Conservation (phyloP, 2,888 invertebrate genomes). For the Digitonthophagus gazella region DNA sequence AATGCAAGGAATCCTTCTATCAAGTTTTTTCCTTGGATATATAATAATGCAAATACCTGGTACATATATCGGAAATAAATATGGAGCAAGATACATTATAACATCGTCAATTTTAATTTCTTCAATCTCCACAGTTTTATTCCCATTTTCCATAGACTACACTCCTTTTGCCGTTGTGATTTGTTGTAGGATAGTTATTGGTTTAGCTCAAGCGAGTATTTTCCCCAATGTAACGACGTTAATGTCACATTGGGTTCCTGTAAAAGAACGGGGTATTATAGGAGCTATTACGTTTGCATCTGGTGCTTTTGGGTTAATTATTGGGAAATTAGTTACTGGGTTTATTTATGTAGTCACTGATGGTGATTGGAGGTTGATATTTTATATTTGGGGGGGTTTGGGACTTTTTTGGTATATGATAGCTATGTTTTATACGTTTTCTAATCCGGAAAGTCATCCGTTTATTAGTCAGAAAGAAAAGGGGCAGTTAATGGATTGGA, state of each 20-base stretch:
- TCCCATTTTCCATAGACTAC: constrained; percentile 65
- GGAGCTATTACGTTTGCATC: constrained; percentile 32
- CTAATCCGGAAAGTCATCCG: constrained; percentile 69
- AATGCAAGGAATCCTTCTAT: constrained; percentile 70
- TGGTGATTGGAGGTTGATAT: constrained; percentile 58
- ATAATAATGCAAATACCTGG: constrained; percentile 77
- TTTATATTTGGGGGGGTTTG: constrained; percentile 57
- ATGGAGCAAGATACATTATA: constrained; percentile 77
- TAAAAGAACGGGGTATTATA: constrained; percentile 29
- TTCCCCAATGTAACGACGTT: constrained; percentile 30
- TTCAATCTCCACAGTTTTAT: constrained; percentile 71
- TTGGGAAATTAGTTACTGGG: constrained; percentile 57
- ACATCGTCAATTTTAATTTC: constrained; percentile 74
- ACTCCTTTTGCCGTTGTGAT: constrained; percentile 57
- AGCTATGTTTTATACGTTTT: constrained; percentile 48
- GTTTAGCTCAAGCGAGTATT: constrained; percentile 20
- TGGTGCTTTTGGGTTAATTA: constrained; percentile 50
- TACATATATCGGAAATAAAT: constrained; percentile 69
- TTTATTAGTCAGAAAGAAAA: constrained; percentile 71
- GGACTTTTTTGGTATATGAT: constrained; percentile 57
- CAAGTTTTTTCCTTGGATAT: constrained; percentile 82
- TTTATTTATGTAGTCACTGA: constrained; percentile 41
- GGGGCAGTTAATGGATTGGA: constrained; percentile 51
- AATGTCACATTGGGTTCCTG: constrained; percentile 33
- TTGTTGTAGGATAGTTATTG: constrained; percentile 15